A percentile compares a stretch with the other conserved stretches of the same genome.
Conservation (phyloP, 2,113 vertebrate species). For the Mirza zaza region DNA sequence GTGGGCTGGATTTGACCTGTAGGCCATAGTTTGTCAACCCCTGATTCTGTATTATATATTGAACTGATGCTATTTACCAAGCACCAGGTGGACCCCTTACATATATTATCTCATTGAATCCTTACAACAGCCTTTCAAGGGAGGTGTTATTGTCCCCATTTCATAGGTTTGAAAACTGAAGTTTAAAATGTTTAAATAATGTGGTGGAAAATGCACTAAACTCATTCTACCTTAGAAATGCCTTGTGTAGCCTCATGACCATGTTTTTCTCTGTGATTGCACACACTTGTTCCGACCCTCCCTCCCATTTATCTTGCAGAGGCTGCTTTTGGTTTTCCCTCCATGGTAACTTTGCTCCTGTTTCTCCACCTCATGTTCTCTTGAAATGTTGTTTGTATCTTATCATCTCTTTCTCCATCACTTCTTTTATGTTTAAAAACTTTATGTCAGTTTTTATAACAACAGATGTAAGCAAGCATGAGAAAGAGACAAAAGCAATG, state of each 20-base stretch:
- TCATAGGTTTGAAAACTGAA: not conserved
- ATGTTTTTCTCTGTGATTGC: not conserved
- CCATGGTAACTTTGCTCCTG: not conserved
- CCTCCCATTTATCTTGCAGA: not conserved
- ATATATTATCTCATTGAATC: not conserved
- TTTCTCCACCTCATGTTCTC: not conserved
- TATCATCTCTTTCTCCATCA: constrained; percentile 42
- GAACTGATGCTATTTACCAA: not conserved
- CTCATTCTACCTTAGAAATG: not conserved
- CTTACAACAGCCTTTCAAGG: not conserved
- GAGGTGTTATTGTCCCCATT: not conserved
- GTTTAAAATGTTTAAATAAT: not conserved
- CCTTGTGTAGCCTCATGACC: not conserved
- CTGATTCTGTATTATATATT: not conserved
- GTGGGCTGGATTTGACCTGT: not conserved
- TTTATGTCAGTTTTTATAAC: constrained; percentile 69
- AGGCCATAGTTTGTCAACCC: not conserved
- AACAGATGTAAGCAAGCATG: constrained; percentile 67
- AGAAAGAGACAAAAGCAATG: constrained; percentile 58
- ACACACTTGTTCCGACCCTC: not conserved
- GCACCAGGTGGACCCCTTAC: not conserved
- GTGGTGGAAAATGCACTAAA: not conserved
- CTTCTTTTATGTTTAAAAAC: constrained; percentile 69
- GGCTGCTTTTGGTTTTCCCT: not conserved
- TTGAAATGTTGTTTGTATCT: constrained; percentile 46